Evolutionary conservation across 2,888 invertebrate genomes (phyloP).

Genomic region (Dugesia japonica): DNA sequence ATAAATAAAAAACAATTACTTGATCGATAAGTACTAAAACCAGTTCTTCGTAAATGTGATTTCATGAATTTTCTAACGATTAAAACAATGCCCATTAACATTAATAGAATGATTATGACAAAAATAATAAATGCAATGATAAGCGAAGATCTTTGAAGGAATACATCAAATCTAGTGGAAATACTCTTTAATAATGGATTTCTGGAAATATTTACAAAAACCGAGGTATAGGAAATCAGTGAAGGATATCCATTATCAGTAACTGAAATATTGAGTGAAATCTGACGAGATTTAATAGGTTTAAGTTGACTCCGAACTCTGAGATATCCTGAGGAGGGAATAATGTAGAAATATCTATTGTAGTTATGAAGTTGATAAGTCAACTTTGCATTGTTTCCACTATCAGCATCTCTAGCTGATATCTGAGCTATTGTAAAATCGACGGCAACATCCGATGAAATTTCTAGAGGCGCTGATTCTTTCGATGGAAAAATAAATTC

Average conservation of each 20-base stretch:
- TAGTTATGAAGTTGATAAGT: background rate
- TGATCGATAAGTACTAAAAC: background rate
- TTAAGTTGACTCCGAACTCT: background rate
- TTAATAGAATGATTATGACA: background rate
- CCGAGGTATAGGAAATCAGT: background rate
- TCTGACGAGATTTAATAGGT: background rate
- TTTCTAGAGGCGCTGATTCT: background rate
- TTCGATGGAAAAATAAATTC: constrained; percentile 12
- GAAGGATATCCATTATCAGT: background rate
- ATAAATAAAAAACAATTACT: background rate
- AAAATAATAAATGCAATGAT: background rate
- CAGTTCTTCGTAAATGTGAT: background rate
- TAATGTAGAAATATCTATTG: background rate
- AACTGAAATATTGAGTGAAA: background rate
- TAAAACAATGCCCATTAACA: background rate
- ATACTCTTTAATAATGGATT: background rate
- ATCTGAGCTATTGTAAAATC: constrained; percentile 1
- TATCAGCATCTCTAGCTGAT: background rate
- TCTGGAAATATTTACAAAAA: background rate
- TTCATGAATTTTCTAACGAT: background rate
- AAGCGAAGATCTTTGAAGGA: background rate
- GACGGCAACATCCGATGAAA: background rate
- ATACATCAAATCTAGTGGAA: background rate
- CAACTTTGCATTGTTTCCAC: background rate
- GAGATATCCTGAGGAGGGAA: background rate